Conservation (phyloP, 2,797 vertebrate genomes). For the Syndactyla subalaris region DNA sequence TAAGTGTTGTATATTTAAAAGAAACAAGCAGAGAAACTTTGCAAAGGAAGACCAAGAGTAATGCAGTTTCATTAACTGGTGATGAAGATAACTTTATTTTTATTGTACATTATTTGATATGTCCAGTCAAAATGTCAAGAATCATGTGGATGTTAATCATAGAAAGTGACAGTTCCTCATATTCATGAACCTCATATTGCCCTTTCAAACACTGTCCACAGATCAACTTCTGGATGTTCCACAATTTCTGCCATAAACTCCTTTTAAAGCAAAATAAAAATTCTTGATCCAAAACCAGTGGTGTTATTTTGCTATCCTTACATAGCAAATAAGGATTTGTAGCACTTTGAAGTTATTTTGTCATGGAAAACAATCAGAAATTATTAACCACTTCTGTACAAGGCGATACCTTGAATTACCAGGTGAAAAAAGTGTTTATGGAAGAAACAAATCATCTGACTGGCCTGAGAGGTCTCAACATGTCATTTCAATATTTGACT, state of each 20-base stretch:
- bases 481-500: neutral
- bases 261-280: neutral
- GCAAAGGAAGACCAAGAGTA: neutral
- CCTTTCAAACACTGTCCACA: neutral
- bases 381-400: neutral
- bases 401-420: neutral
- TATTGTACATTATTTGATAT: neutral
- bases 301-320: too few relatives aligned
- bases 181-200: neutral
- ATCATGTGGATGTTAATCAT: neutral
- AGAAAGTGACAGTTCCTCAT: neutral
- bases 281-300: neutral
- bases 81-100: neutral
- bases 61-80: neutral
- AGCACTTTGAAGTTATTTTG: neutral
- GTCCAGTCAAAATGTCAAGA: neutral
- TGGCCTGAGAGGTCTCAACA: neutral
- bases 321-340: neutral
- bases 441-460: neutral
- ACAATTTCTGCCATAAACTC: neutral
- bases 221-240: neutral
- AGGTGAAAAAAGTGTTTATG: neutral
- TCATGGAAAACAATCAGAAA: neutral
- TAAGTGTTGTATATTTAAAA: neutral
- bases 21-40: neutral